Evolutionary conservation across 2,113 vertebrate species (phyloP), one percentile per base, ranked within the genome.

Genomic region (Oenanthe melanoleuca): DNA sequence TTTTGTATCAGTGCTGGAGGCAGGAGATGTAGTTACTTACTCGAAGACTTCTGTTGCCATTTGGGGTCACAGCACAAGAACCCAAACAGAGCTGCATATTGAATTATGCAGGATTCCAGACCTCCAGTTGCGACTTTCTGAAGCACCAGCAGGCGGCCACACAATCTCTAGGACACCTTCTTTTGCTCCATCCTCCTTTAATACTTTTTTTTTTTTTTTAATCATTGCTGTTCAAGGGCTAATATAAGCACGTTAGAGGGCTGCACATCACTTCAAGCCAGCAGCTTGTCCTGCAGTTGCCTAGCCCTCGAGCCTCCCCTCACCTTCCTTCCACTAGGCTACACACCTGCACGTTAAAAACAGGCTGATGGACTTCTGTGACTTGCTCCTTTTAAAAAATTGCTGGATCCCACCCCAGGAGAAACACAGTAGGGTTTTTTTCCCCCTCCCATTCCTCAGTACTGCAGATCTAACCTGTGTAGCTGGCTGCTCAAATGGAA

Each of bases 81-180:
- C 14, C 18, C 26, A 12, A 37, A 50, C 33, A 49, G 7, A 37
- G 5, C 24, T 28, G 14, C 12, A 55, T 4, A 4, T 38, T 64
- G 72, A 26, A 1, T 8, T 6, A 47, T 0, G 0, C 0, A 1
- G 33, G 33, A 75, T 52, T 79, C 28, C 63, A 72, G 53, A 44
- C 26, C 8, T 45, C 29, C 26, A 44, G 14, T 18, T 34, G 21
- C 15, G 25, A 66, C 21, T 49, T 61, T 77, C 56, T 66, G 47
- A 69, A 87, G 19, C 18, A 31, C 26, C 67, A 33, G 21, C 44
- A 65, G 49, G 40, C 12, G 7, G 34, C 24, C 64, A 28, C 12
- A 23, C 18, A 26, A 15, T 18, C 57, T 38, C 52, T 38, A 50
- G 42, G 8, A 61, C 28, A 8, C n/a, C 73, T 52, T 12, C 11